phyloP scores from a whole-genome alignment of 2,888 invertebrate genomes.

The Philaethria dido region DNA sequence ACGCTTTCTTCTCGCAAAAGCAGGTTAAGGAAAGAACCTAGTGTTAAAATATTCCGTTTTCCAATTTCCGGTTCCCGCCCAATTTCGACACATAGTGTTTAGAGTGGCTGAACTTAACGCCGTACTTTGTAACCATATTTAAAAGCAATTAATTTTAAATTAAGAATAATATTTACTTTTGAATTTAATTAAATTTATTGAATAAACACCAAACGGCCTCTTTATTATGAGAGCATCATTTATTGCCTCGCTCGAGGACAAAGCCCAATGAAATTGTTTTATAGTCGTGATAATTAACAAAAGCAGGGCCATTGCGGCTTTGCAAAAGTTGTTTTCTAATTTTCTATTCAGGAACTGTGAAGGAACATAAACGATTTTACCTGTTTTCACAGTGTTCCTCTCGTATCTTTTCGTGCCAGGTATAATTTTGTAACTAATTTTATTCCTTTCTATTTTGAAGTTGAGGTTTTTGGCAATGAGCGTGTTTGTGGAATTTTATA shows the following conservation, averaged over 20 bases:
- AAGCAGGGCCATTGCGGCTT: slow-evolving; percentile 12
- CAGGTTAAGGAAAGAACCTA: too few relatives aligned
- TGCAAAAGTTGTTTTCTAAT: slow-evolving; percentile 19
- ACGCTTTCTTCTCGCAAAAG: too few relatives aligned
- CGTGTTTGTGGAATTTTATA: too few relatives aligned
- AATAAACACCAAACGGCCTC: slow-evolving; percentile 21
- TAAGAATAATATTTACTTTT: neutral
- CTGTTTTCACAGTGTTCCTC: slow-evolving; percentile 8
- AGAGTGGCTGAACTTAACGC: too few relatives aligned
- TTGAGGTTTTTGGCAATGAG: too few relatives aligned
- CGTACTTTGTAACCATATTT: too few relatives aligned
- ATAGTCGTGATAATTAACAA: slow-evolving; percentile 28
- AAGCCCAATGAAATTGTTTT: slow-evolving; percentile 32
- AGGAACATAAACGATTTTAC: slow-evolving; percentile 2
- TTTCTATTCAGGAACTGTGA: slow-evolving; percentile 18
- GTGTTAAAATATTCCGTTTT: too few relatives aligned
- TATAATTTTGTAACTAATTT: neutral
- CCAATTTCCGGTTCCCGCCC: too few relatives aligned
- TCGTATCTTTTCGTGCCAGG: neutral
- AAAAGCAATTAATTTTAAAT: neutral
- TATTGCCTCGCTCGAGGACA: slow-evolving; percentile 25
- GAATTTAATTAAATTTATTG: slow-evolving; percentile 25
- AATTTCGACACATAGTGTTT: too few relatives aligned
- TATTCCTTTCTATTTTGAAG: too few relatives aligned
- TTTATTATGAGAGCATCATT: slow-evolving; percentile 20